phyloP scores from a whole-genome alignment of 2,797 vertebrate genomes.

The Falco biarmicus region DNA sequence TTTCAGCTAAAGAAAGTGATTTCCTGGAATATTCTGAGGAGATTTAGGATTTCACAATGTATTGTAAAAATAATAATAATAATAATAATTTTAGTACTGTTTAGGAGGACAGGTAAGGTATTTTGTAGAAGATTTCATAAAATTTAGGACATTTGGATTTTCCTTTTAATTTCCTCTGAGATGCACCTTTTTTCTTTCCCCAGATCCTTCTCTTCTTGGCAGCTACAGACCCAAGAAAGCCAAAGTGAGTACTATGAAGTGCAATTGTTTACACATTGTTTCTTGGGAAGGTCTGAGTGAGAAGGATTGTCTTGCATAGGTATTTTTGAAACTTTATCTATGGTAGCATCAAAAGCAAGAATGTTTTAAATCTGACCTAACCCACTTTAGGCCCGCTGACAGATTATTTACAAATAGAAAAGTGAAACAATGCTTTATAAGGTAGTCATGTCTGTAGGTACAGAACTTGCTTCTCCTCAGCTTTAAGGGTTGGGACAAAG shows the following conservation, averaged over 20 bases:
- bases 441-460: neutral
- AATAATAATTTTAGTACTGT: neutral
- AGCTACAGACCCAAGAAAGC: slow-evolving; percentile 81
- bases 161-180: neutral
- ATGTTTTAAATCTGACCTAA: neutral
- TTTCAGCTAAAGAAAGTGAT: neutral
- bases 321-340: neutral
- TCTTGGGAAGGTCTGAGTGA: neutral
- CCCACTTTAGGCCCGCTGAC: neutral
- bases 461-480: neutral
- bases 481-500: neutral
- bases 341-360: neutral
- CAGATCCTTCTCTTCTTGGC: slow-evolving; percentile 82
- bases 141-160: neutral
- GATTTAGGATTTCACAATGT: neutral
- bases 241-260: slow-evolving; percentile 74
- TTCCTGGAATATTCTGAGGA: neutral
- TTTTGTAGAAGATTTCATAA: neutral
- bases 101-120: neutral
- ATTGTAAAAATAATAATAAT: neutral
- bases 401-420: neutral
- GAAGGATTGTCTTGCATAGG: neutral
- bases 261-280: neutral
- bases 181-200: slow-evolving; percentile 17
- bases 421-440: neutral